Evolutionary conservation across 1,140 invertebrate species (phyloP), one percentile per base, ranked within the genome.

Genomic region (Steinernema feltiae): DNA sequence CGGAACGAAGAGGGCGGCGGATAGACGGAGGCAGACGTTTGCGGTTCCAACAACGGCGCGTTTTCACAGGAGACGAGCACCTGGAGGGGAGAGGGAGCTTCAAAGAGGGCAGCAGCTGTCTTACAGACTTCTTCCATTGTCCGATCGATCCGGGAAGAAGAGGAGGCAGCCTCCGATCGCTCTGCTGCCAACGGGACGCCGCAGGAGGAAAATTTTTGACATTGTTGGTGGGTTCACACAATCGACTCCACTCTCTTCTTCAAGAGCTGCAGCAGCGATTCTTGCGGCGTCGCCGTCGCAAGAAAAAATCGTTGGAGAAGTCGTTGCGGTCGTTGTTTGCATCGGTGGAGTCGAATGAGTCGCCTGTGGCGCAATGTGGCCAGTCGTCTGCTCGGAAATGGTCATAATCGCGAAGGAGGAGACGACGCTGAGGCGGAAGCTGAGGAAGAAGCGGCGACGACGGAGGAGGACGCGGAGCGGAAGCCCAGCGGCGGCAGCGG

Each of bases 181-280:
- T n/a, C n/a, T n/a, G n/a, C n/a, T n/a, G n/a, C n/a, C n/a, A n/a
- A n/a, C n/a, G n/a, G n/a, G n/a, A n/a, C n/a, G n/a, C n/a, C n/a
- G 41, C 7, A n/a, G 41, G n/a, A 21, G n/a, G n/a, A n/a, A 21
- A 63, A 63, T 63, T 63, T 63, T 63, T 63, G 53, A 63, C 53
- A 63, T 63, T 63, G 53, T 63, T 63, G 53, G 53, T 27, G 53
- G 53, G 53, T 63, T 63, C 53, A 63, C 53, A n/a, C 53, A 63
- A 15, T 3, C 53, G 24, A 7, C 15, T 3, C 7, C 41, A 7
- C 41, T n/a, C n/a, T 46, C n/a, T n/a, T 7, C 7, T 46, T n/a
- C 41, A 46, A 7, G 7, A 46, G 41, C 41, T n/a, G n/a, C 41
- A 17, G 53, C 53, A 7, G 15, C 53, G 53, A 41, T 27, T 27